Percentiles rank a stretch among this genome's conserved stretches.
Evolutionary conservation across 2,888 invertebrate species (phyloP).

Genomic region (Chromoteleia sp.): DNA sequence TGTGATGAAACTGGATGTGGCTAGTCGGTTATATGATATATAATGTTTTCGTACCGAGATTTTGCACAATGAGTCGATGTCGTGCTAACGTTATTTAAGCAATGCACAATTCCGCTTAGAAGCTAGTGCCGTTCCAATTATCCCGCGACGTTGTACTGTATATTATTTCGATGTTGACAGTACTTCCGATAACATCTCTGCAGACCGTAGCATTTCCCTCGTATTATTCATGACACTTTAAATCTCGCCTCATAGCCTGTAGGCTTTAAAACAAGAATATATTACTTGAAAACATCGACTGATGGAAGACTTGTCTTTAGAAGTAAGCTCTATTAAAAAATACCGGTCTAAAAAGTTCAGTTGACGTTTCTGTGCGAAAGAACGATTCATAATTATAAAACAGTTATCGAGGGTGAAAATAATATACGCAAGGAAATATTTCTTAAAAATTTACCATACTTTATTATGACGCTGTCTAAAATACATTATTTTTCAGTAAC

Average conservation of each 20-base stretch:
- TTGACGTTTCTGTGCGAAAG: conserved; percentile 36
- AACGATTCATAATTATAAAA: conserved; percentile 24
- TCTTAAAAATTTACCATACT: too few relatives aligned
- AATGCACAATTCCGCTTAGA: conserved; percentile 76
- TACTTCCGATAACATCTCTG: conserved; percentile 81
- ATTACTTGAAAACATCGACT: conserved; percentile 70
- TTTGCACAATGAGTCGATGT: conserved; percentile 65
- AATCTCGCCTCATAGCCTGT: conserved; percentile 71
- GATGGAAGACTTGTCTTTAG: conserved; percentile 62
- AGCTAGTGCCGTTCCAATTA: conserved; percentile 79
- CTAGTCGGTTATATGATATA: conserved; percentile 42
- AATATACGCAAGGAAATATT: too few relatives aligned
- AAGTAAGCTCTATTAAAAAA: conserved; percentile 52
- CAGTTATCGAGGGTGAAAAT: neutral
- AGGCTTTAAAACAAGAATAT: conserved; percentile 71
- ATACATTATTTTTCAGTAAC: too few relatives aligned
- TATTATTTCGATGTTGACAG: conserved; percentile 83
- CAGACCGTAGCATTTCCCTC: conserved; percentile 75
- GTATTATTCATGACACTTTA: conserved; percentile 82
- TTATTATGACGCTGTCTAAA: too few relatives aligned
- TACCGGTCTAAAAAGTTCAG: conserved; percentile 63
- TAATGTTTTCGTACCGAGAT: conserved; percentile 37
- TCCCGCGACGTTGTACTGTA: conserved; percentile 82
- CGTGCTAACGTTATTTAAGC: conserved; percentile 77
- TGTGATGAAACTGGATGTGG: conserved; percentile 44